Evolutionary conservation across 2,888 invertebrate species (phyloP), one percentile per base, ranked within the genome.

Genomic region (Phengaris arion): DNA sequence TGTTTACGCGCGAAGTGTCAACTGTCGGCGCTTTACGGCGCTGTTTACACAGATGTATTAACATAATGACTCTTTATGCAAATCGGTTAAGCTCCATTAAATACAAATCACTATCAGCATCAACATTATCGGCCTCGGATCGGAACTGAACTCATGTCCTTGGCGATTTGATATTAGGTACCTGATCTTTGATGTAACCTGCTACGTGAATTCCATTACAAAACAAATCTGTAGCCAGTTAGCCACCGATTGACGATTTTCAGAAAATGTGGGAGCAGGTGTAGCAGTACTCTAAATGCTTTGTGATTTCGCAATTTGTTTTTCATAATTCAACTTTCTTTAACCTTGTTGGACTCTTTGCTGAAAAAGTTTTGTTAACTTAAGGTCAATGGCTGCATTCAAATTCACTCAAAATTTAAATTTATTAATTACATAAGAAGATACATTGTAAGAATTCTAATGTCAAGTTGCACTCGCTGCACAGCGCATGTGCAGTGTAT

Each of bases 11-110:
- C 51, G 70, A 15, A 22, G 54, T 69, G 48, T 48, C 48, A 48
- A n/a, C 68, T 68, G 68, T 12, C 46, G 69, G 46, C 69, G 69
- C 48, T 46, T 48, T 48, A 69, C 79, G 83, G 79, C 82, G 81
- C 82, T 82, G 79, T 78, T 81, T 80, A 82, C 82, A 80, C 75
- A 76, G 69, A 76, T 76, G 70, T 72, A 80, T 79, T 79, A 76
- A 79, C 78, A 79, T 80, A 80, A 80, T 78, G 78, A 69, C 69
- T n/a, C 9, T 9, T 55, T 69, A 69, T 69, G 69, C 48, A 46
- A 69, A 69, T 69, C n/a, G 10, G 64, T 52, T 52, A 52, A n/a
- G n/a, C 55, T 64, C 12, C 64, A 35, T 64, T 64, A 9, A 55
- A 55, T 64, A 22, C 22, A 52, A 52, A 52, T 52, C 52, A 10